These are phyloP conservation scores for Microchrysa polita DNA, from an alignment of 2,888 invertebrate genomes.

Conservation along the genomic window DNA sequence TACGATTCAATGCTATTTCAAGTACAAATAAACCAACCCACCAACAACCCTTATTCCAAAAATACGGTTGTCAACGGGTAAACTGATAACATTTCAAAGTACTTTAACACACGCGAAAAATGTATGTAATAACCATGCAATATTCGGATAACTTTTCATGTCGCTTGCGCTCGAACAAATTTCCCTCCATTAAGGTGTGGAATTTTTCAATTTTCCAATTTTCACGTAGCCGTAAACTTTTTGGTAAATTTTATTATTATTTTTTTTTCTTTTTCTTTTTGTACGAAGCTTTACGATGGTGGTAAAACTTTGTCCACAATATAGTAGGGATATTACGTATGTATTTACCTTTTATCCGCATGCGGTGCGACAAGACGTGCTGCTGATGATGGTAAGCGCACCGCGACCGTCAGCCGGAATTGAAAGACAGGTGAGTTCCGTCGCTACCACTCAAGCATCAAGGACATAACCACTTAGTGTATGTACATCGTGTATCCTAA, in stretches of 20 bases:
- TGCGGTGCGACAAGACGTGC: not conserved
- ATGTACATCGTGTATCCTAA: not conserved
- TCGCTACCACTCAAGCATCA: slow-evolving; percentile 19
- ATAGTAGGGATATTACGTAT: slow-evolving; percentile 20
- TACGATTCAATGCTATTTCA: no score
- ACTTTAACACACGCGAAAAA: not conserved
- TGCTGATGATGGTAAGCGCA: not conserved
- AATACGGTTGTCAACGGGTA: not conserved
- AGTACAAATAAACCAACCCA: no score
- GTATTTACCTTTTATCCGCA: no score
- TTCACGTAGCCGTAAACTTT: slow-evolving; percentile 42
- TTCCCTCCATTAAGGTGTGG: slow-evolving; percentile 24
- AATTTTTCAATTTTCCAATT: slow-evolving; percentile 46
- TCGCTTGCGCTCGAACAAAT: slow-evolving; percentile 10
- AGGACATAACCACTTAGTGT: not conserved
- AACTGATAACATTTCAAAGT: slow-evolving; percentile 8
- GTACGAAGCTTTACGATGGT: slow-evolving; percentile 24
- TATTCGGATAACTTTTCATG: slow-evolving; percentile 34
- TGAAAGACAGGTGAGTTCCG: slow-evolving; percentile 31
- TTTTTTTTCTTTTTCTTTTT: no score
- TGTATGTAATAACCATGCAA: slow-evolving; percentile 8
- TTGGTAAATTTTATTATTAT: slow-evolving; percentile 39
- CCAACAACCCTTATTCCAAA: no score
- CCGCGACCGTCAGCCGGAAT: not conserved
- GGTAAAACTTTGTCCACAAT: slow-evolving; percentile 42